These are phyloP conservation scores for Hydrozoanthus tunicans DNA, from an alignment of 64 coral and sea anemone genomes.

Conservation along the genomic window DNA sequence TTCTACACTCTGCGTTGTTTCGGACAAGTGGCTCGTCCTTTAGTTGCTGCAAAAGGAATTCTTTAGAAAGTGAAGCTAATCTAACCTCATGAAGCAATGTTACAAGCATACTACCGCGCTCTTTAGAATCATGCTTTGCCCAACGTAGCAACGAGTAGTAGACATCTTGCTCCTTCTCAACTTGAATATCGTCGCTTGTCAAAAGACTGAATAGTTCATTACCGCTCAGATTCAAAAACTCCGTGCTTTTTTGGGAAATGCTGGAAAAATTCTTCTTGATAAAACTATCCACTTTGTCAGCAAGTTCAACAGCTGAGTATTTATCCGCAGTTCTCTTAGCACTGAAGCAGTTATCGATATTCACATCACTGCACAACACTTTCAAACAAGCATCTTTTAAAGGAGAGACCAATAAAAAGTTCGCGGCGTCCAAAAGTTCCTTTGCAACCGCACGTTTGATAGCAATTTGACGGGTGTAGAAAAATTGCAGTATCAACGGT, in stretches of 20 bases:
- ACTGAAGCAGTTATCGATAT: conserved; percentile 38
- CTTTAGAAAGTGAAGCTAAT: conserved; percentile 15
- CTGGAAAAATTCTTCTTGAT: conserved; percentile 47
- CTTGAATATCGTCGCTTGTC: conserved; percentile 42
- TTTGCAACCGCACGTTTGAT: conserved; percentile 39
- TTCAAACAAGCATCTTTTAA: conserved; percentile 48
- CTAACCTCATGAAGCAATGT: conserved; percentile 16
- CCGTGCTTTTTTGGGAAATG: conserved; percentile 25
- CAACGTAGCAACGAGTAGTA: conserved; percentile 40
- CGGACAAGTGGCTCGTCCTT: conserved; percentile 35
- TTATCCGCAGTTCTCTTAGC: conserved; percentile 57
- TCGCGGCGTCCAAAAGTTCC: conserved; percentile 25
- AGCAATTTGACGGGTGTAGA: conserved; percentile 46
- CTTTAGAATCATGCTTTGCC: conserved; percentile 24
- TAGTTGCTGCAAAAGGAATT: conserved; percentile 37
- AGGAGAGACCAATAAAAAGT: conserved; percentile 41
- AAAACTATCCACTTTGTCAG: conserved; percentile 41
- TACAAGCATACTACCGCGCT: conserved; percentile 17
- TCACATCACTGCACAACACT: conserved; percentile 48
- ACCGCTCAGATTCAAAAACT: conserved; percentile 42
- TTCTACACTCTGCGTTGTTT: conserved; percentile 25
- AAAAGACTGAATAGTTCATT: conserved; percentile 40
- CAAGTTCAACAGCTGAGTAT: conserved; percentile 47
- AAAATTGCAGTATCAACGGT: conserved; percentile 44
- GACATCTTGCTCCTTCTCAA: conserved; percentile 32